Percentiles rank a stretch among this genome's conserved stretches.
phyloP scores from a whole-genome alignment of 2,888 invertebrate species.

The Parnassius glacialis region DNA sequence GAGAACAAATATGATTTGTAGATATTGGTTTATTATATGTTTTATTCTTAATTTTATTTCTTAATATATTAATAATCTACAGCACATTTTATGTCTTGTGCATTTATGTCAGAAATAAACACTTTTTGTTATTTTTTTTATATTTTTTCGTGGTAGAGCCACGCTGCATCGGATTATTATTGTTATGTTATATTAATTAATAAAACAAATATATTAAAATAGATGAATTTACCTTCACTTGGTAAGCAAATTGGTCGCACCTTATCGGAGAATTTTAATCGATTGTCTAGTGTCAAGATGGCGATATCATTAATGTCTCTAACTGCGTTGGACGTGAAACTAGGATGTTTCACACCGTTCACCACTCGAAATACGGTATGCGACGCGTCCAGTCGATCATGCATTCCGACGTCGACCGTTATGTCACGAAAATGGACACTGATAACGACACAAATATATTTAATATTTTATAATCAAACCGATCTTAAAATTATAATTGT shows the following conservation, averaged over 20 bases:
- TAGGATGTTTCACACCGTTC: slow-evolving; percentile 67
- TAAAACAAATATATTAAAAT: slow-evolving; percentile 1
- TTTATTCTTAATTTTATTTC: no score
- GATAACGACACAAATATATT: slow-evolving; percentile 15
- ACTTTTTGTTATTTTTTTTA: no score
- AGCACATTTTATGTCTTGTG: no score
- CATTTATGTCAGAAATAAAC: no score
- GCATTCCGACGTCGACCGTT: slow-evolving; percentile 73
- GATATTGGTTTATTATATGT: no score
- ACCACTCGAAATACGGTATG: slow-evolving; percentile 47
- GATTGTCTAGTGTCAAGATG: slow-evolving; percentile 68
- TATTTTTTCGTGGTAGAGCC: no score
- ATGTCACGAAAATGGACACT: slow-evolving; percentile 66
- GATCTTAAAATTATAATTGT: background rate
- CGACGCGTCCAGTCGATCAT: slow-evolving; percentile 64
- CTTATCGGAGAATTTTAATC: slow-evolving; percentile 63
- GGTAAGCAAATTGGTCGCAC: slow-evolving; percentile 79
- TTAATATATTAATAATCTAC: no score
- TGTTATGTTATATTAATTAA: no score
- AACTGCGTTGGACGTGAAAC: slow-evolving; percentile 75
- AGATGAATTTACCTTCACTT: slow-evolving; percentile 40
- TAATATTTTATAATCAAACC: slow-evolving; percentile 12
- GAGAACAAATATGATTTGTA: no score
- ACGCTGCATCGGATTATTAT: no score
- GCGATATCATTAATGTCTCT: slow-evolving; percentile 82